phyloP scores from a whole-genome alignment of 2,888 invertebrate species.

The Chymomyza fuscimana region DNA sequence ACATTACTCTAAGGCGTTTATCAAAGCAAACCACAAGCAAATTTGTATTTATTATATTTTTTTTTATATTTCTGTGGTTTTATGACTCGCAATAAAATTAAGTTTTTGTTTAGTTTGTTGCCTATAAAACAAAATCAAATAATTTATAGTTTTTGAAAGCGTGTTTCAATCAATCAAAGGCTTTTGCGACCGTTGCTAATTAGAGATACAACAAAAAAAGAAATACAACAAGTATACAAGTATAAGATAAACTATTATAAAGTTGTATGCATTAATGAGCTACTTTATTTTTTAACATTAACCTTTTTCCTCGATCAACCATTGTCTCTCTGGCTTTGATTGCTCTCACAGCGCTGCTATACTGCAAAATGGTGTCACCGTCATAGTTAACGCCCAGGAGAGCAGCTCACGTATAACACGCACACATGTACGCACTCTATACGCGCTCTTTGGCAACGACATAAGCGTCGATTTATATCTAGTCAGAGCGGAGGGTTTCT shows the following conservation, averaged over 20 bases:
- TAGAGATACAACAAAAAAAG: conserved; percentile 11
- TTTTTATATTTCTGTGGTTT: not conserved
- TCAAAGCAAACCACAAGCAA: conserved; percentile 22
- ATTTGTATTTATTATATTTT: conserved; percentile 13
- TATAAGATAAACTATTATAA: conserved; percentile 14
- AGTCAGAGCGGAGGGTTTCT: conserved; percentile 87
- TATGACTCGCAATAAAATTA: not conserved
- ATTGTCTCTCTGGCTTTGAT: not conserved
- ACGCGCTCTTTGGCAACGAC: conserved; percentile 80
- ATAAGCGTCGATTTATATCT: conserved; percentile 82
- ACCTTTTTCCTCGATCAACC: not conserved
- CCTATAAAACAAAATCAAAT: conserved; percentile 32
- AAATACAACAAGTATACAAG: not conserved
- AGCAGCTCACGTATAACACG: conserved; percentile 84
- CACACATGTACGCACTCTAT: conserved; percentile 83
- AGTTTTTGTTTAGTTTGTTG: not conserved
- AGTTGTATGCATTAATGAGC: conserved; percentile 3
- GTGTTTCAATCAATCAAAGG: conserved; percentile 7
- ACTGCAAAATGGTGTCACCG: conserved; percentile 81
- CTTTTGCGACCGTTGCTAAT: not conserved
- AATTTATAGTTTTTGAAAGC: conserved; percentile 36
- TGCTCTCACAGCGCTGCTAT: conserved; percentile 63
- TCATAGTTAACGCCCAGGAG: conserved; percentile 84
- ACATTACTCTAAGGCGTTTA: not conserved
- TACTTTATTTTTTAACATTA: conserved; percentile 8